Conservation (phyloP, 2,797 vertebrate genomes). For the Typhlichthys subterraneus region DNA sequence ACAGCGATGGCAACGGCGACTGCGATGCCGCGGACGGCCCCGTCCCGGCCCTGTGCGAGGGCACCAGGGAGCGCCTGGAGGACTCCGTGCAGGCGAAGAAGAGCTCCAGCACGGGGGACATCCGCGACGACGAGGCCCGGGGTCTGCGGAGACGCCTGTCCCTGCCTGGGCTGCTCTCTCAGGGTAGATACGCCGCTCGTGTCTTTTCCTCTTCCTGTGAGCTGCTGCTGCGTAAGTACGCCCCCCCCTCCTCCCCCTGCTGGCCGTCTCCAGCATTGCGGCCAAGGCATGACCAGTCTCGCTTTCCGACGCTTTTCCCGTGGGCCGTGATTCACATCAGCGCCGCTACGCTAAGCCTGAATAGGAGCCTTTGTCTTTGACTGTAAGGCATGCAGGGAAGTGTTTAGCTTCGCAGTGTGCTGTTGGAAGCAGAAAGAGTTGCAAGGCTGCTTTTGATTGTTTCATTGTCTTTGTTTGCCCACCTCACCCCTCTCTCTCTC, state of each 20-base stretch:
- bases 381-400: slow-evolving; percentile 28
- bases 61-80: slow-evolving; percentile 77
- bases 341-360: not conserved
- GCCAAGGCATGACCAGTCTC: not conserved
- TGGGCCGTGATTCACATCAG: not conserved
- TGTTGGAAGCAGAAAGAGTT: no score
- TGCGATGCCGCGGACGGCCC: slow-evolving; percentile 13
- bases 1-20: slow-evolving; percentile 12
- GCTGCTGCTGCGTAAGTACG: slow-evolving; percentile 67
- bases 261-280: not conserved
- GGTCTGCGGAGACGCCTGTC: slow-evolving; percentile 90
- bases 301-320: not conserved
- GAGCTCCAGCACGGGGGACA: slow-evolving; percentile 95
- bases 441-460: no score
- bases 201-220: slow-evolving; percentile 72
- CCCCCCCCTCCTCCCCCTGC: not conserved
- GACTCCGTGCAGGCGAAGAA: slow-evolving; percentile 92
- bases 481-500: no score
- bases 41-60: slow-evolving; percentile 62
- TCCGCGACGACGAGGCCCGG: slow-evolving; percentile 91
- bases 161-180: slow-evolving; percentile 93
- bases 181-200: slow-evolving; percentile 87
- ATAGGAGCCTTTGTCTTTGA: slow-evolving; percentile 17
- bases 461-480: no score
- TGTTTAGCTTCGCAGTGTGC: slow-evolving; percentile 1